Conservation (phyloP, 2,888 invertebrate species). For the Odontocerum albicorne region DNA sequence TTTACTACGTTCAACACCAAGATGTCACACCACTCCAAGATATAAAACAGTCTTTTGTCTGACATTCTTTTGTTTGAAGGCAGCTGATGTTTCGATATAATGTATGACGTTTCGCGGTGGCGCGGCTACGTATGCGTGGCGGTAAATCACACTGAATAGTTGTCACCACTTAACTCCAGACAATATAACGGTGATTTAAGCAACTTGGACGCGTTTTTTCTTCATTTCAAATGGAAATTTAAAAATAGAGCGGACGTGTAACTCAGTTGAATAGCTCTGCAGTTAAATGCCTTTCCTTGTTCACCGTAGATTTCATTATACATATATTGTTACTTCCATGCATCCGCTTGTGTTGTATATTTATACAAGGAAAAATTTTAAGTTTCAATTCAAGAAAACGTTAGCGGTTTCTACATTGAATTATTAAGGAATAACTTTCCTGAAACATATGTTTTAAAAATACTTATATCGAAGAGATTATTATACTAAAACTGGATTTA, state of each 20-base stretch:
- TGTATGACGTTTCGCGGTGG: slow-evolving; percentile 33
- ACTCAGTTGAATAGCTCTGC: slow-evolving; percentile 9
- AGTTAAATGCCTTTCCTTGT: slow-evolving; percentile 26
- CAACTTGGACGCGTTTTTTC: slow-evolving; percentile 30
- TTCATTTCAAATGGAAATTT: slow-evolving; percentile 28
- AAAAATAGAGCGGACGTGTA: slow-evolving; percentile 30
- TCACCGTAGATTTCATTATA: neutral
- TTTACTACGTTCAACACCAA: neutral
- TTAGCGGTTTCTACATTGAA: no score
- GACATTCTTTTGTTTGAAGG: slow-evolving; percentile 30
- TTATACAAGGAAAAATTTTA: no score
- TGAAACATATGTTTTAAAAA: no score
- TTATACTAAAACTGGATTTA: no score
- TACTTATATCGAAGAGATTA: no score
- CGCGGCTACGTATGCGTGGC: slow-evolving; percentile 15
- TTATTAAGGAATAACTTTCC: no score
- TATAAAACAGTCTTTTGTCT: slow-evolving; percentile 29
- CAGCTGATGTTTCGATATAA: slow-evolving; percentile 34
- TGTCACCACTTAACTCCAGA: slow-evolving; percentile 36
- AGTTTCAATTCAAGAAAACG: no score
- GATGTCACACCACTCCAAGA: neutral
- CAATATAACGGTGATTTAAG: slow-evolving; percentile 36
- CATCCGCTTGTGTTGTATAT: no score
- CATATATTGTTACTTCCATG: no score
- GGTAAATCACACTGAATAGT: slow-evolving; percentile 34